Evolutionary conservation across 2,797 vertebrate species (phyloP).

Genomic region (Nothura maculosa): DNA sequence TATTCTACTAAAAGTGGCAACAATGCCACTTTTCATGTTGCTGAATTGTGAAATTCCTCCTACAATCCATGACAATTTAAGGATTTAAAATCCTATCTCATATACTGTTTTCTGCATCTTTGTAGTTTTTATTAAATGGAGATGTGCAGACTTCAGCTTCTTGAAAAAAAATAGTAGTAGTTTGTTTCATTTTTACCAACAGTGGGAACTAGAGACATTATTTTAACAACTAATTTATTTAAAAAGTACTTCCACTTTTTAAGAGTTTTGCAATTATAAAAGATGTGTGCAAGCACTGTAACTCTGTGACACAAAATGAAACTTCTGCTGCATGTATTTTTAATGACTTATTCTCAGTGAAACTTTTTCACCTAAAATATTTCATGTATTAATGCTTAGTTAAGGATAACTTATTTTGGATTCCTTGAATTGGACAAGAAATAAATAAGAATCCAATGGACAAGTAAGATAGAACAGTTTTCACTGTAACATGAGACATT

Average conservation of each 20-base stretch:
- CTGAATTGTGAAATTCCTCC: not conserved
- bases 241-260: not conserved
- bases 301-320: not conserved
- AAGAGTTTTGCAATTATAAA: not conserved
- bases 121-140: not conserved
- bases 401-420: not conserved
- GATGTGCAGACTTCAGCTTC: not conserved
- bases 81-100: not conserved
- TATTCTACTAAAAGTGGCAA: not conserved
- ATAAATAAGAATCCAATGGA: not conserved
- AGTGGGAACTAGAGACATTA: not conserved
- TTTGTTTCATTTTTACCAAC: not conserved
- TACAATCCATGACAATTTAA: not conserved
- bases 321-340: not conserved
- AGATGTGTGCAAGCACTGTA: rapidly evolving
- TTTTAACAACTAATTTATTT: not conserved
- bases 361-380: not conserved
- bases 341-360: not conserved
- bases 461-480: not conserved
- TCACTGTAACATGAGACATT: not conserved
- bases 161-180: not conserved
- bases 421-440: not conserved
- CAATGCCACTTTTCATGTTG: not conserved
- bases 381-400: not conserved
- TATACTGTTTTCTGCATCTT: not conserved